Conservation (phyloP, 2,113 vertebrate species). For the Noturus placidus region DNA sequence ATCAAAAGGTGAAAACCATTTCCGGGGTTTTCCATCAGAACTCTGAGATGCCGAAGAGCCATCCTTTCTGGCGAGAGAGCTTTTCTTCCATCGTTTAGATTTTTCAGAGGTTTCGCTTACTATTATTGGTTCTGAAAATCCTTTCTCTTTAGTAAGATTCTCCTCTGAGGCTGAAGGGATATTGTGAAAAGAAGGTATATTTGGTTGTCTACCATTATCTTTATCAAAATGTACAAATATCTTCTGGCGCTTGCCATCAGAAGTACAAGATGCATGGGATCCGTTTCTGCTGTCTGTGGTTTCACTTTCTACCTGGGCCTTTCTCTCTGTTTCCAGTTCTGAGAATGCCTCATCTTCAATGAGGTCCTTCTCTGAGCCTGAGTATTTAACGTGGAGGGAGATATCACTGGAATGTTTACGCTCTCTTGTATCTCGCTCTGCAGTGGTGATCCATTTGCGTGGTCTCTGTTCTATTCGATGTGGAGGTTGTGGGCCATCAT, state of each 20-base stretch:
- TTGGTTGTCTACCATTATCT: constrained; percentile 11
- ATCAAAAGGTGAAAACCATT: constrained; percentile 11
- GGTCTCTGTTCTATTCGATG: not conserved
- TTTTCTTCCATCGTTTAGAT: constrained; percentile 18
- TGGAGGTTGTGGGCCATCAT: constrained; percentile 15
- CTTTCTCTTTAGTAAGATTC: not conserved
- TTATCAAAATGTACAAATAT: constrained; percentile 3
- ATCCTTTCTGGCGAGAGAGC: not conserved
- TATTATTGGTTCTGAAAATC: not conserved
- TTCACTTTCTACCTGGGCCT: not conserved
- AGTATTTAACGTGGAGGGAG: constrained; percentile 22
- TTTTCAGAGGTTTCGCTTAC: constrained; percentile 16
- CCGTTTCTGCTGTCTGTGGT: not conserved
- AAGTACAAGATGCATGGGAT: constrained; percentile 12
- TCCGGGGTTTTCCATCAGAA: constrained; percentile 11
- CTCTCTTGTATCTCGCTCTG: constrained; percentile 31
- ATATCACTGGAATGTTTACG: constrained; percentile 69
- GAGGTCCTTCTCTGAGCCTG: not conserved
- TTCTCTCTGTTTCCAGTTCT: constrained; percentile 10
- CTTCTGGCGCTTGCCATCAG: constrained; percentile 28
- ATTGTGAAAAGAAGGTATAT: constrained; percentile 18
- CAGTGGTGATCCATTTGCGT: constrained; percentile 53
- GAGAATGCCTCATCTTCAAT: not conserved
- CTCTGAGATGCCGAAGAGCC: not conserved
- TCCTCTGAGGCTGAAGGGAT: not conserved